Percentiles rank a stretch among this genome's conserved stretches.
phyloP scores from a whole-genome alignment of 35 echinoderm and acorn worm genomes.

The Ptychodera flava region DNA sequence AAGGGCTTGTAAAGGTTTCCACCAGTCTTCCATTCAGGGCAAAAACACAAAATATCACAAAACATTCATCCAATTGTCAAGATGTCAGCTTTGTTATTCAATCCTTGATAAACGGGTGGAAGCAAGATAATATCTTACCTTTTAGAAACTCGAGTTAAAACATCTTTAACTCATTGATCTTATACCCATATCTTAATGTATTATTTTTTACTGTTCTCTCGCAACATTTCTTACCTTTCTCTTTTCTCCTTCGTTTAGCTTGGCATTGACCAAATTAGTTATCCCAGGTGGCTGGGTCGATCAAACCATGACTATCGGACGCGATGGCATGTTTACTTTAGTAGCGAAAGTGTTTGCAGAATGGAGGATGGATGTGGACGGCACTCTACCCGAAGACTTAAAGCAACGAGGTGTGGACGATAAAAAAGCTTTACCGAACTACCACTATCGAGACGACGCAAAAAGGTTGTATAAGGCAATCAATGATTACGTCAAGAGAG shows the following conservation, averaged over 20 bases:
- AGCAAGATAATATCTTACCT: no score
- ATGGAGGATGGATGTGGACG: slow-evolving; percentile 65
- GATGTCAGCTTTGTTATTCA: no score
- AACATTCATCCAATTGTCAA: no score
- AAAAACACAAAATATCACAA: no score
- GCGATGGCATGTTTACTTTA: slow-evolving; percentile 25
- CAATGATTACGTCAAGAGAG: slow-evolving; percentile 23
- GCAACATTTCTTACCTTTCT: no score
- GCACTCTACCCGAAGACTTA: slow-evolving; percentile 55
- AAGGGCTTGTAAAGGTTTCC: no score
- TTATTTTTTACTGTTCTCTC: no score
- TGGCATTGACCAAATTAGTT: slow-evolving; percentile 35
- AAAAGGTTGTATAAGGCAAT: slow-evolving; percentile 50
- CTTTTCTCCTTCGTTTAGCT: slow-evolving; percentile 37
- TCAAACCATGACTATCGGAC: slow-evolving; percentile 39
- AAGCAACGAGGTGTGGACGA: slow-evolving; percentile 50
- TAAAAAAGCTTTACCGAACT: slow-evolving; percentile 48
- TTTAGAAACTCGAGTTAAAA: no score
- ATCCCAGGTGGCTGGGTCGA: slow-evolving; percentile 49
- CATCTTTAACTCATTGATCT: no score
- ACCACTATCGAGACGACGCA: slow-evolving; percentile 74
- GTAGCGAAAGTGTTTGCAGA: not conserved
- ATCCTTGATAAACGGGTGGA: no score
- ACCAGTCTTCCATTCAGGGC: no score
- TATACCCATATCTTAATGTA: no score